Conservation (phyloP, 1,140 invertebrate species). For the Acyrthosiphon pisum region DNA sequence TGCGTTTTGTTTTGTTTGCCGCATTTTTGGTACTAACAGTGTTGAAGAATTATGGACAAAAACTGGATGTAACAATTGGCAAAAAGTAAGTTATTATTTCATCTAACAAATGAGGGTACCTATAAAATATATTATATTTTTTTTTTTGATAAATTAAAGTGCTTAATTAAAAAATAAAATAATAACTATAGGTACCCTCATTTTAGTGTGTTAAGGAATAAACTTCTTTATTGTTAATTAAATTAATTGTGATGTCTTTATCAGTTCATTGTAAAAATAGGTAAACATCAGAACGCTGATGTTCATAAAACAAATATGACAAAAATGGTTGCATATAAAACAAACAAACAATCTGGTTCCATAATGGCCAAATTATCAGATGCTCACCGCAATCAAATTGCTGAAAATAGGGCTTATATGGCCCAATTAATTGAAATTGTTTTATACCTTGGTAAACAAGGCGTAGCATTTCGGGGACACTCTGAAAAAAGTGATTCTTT, state of each 20-base stretch:
- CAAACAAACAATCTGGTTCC: background rate
- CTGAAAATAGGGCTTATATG: background rate
- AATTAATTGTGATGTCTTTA: background rate
- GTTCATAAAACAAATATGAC: background rate
- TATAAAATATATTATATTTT: no score
- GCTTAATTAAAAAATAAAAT: no score
- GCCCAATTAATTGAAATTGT: no score
- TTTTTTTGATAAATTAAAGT: background rate
- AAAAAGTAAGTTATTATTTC: constrained; percentile 13
- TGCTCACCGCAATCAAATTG: background rate
- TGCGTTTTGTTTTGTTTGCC: background rate
- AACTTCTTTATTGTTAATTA: background rate
- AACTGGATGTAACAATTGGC: constrained; percentile 21
- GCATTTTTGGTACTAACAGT: background rate
- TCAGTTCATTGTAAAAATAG: constrained; percentile 27
- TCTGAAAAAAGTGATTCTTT: no score
- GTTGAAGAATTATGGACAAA: background rate
- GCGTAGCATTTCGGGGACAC: no score
- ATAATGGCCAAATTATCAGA: background rate
- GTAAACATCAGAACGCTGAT: background rate
- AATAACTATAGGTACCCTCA: no score
- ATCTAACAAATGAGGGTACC: no score
- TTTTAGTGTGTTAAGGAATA: background rate
- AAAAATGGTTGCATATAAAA: constrained; percentile 2
- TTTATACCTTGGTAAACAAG: no score